Evolutionary conservation across 2,888 invertebrate species (phyloP).

Genomic region (Prosopocoilus inquinatus): DNA sequence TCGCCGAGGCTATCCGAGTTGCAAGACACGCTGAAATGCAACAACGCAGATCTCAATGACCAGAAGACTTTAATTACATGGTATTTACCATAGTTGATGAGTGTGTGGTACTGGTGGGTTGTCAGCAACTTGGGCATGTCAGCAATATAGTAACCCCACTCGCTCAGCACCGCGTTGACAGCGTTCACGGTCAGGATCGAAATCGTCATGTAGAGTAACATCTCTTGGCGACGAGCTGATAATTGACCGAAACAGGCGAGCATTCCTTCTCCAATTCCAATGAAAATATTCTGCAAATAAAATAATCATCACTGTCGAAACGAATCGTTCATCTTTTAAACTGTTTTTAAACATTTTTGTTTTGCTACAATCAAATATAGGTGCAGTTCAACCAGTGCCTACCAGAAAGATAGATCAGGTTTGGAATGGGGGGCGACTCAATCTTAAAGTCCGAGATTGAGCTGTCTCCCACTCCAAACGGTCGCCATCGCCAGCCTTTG

Average conservation of each 20-base stretch:
- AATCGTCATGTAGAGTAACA: constrained; percentile 53
- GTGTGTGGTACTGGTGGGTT: constrained; percentile 44
- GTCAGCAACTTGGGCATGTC: constrained; percentile 40
- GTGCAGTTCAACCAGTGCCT: too few species aligned
- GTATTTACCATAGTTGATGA: constrained; percentile 48
- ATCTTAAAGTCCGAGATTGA: too few species aligned
- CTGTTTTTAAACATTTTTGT: too few species aligned
- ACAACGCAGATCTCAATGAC: constrained; percentile 22
- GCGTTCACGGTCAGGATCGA: constrained; percentile 55
- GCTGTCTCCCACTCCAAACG: too few species aligned
- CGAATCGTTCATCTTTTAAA: background rate
- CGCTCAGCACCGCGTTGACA: constrained; percentile 55
- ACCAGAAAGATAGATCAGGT: too few species aligned
- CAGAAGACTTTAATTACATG: background rate
- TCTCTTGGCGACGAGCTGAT: constrained; percentile 50
- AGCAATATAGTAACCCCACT: constrained; percentile 51
- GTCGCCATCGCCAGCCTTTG: too few species aligned
- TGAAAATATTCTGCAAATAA: constrained; percentile 51
- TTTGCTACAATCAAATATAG: too few species aligned
- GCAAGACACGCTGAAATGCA: constrained; percentile 52
- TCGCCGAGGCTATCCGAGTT: constrained; percentile 50
- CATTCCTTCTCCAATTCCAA: constrained; percentile 52
- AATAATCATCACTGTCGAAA: constrained; percentile 12
- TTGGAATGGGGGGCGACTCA: too few species aligned
- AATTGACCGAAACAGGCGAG: constrained; percentile 51